Base-by-base conservation (phyloP, 1,140 invertebrate species). In the Littorina saxatilis region DNA sequence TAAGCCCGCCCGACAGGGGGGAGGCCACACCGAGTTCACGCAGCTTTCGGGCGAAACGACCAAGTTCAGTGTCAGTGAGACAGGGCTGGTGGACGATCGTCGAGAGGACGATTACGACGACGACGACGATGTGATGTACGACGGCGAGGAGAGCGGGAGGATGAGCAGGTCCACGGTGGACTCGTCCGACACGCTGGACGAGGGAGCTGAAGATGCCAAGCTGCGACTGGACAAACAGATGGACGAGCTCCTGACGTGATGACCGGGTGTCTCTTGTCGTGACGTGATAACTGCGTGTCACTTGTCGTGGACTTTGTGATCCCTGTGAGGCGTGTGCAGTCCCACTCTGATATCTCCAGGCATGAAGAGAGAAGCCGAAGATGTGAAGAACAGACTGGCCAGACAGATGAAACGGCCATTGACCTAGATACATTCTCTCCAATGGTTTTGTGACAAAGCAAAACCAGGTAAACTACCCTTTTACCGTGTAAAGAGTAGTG, bases 111-210 rank as follows among this genome's bases (percentile, higher is more conserved):
- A 50, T 27, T 23, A 29, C 40, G 29, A 17, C 15, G 35, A 7
- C 11, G 70, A 37, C n/a, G 43, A 32, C 2, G 20, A 3, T 4
- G 23, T 27, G 2, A 4, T 29, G 23, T 39, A 50, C 4, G 76
- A 43, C 20, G 55, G 15, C 32, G 76, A 78, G 3, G 76, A 78
- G 23, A 63, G 58, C 11, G 39, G 55, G 11, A 78, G 52, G 39
- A 63, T 17, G 37, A 63, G 70, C 27, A 0, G 43, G 27, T 73
- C 70, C 70, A 50, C 70, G 2, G 9, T 39, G 29, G 70, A 50
- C 43, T 73, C 70, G 0, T 15, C 39, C 15, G 70, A 50, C 39
- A 32, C 40, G 15, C 37, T 23, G 9, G 35, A 20, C 0, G 66
- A 68, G 23, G 39, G 70, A 50, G 9, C n/a, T 2, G 43, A 47